Base-by-base conservation (phyloP, 2,113 vertebrate species). In the Penelope pileata region DNA sequence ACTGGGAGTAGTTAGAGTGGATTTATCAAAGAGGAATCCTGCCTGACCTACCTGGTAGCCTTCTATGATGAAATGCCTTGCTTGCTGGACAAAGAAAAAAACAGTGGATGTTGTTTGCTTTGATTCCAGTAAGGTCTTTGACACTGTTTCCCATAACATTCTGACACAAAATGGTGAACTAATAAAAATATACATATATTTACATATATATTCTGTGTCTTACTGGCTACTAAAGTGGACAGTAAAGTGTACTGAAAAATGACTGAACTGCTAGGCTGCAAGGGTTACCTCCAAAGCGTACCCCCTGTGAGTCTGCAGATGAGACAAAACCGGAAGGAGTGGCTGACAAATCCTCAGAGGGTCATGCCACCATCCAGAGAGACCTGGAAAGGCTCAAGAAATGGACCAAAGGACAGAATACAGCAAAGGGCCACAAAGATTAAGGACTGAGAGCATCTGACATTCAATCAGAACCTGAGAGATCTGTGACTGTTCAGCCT, bases 21-120 rank as follows among this genome's bases (percentile, higher is more conserved):
- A 83, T 83, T 95, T 90, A 73, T 43, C 59, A 91, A 29, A 62
- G 29, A 82, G 40, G 88, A 59, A 80, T 80, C 67, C 67, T 83
- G 80, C 36, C 68, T 86, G 59, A 88, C 42, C 72, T 69, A 93
- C 18, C 16, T 47, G 34, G 60, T 62, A 40, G 26, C 24, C 60
- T 29, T 40, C 24, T 62, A 4, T 18, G 30, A 90, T 48, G 76
- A 94, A 93, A 34, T 47, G 23, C 75, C 45, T 67, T 45, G 14
- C 9, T 83, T 3, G 0, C 7, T 66, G 67, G 26, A 75, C 34
- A 88, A 16, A 1, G 54, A 77, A 88, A 54, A 64, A 21, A 12
- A 0, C 4, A 51, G 17, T 7, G 26, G 45, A 66, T 62, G 29
- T 13, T 66, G 27, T 74, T 83, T 81, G 16, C 27, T 58, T 73